Percentiles rank a stretch among this genome's conserved stretches.
These are phyloP conservation scores for Moxostoma hubbsi DNA, from an alignment of 2,797 vertebrate species.

Conservation along the genomic window DNA sequence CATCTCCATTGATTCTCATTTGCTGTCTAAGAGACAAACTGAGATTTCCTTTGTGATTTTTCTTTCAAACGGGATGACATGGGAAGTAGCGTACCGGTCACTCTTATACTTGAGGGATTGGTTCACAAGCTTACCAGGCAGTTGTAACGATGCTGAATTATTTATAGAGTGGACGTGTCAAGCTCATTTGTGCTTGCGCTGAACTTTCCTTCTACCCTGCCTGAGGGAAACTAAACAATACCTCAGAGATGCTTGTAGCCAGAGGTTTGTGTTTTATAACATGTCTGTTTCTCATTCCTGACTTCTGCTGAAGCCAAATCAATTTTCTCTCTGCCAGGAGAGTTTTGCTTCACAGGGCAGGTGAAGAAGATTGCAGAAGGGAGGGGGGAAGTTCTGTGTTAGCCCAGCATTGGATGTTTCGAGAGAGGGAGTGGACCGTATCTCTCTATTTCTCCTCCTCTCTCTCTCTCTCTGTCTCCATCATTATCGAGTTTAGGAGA, in stretches of 20 bases:
- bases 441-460: constrained; percentile 27
- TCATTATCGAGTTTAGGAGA: constrained; percentile 47
- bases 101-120: constrained; percentile 18
- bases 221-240: constrained; percentile 10
- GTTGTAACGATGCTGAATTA: constrained; percentile 36
- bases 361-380: constrained; percentile 57
- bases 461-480: constrained; percentile 13
- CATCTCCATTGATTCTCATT: background rate
- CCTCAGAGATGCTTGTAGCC: constrained; percentile 28
- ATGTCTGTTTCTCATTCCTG: constrained; percentile 33
- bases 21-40: background rate
- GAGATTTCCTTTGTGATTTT: background rate
- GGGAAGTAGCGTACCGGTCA: too few relatives aligned
- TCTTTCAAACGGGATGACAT: background rate
- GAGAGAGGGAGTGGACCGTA: constrained; percentile 64
- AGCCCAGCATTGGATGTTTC: constrained; percentile 72
- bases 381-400: constrained; percentile 56
- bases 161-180: constrained; percentile 15
- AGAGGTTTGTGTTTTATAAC: constrained; percentile 30
- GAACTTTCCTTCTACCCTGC: constrained; percentile 11
- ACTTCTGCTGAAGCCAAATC: constrained; percentile 42
- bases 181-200: constrained; percentile 29
- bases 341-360: constrained; percentile 65
- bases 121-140: constrained; percentile 15
- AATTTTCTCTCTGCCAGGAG: constrained; percentile 53